Conservation (phyloP, 2,113 vertebrate species). For the Mormyrus lacerda region DNA sequence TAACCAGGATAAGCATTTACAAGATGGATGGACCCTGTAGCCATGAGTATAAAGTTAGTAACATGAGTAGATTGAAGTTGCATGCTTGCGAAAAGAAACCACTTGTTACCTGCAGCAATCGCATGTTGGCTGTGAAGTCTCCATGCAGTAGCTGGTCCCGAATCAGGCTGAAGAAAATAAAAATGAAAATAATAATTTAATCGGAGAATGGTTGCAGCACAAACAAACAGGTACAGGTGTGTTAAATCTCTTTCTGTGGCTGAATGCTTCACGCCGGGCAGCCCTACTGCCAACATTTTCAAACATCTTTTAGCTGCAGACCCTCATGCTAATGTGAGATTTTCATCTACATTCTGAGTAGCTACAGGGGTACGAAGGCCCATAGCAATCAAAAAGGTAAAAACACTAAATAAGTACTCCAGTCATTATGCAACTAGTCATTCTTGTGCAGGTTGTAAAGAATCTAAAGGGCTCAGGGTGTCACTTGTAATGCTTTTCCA, state of each 20-base stretch:
- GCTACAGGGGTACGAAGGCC: background rate
- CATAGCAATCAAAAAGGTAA: background rate
- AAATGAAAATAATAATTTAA: background rate
- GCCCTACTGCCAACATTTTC: background rate
- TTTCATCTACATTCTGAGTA: background rate
- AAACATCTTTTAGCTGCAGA: background rate
- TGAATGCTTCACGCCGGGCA: background rate
- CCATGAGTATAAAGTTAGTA: background rate
- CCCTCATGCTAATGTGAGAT: background rate
- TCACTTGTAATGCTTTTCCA: background rate
- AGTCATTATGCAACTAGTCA: no score
- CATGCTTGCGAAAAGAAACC: background rate
- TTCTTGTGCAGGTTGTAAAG: background rate
- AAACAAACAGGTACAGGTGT: background rate
- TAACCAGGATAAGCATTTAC: background rate
- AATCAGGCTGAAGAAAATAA: conserved; percentile 68
- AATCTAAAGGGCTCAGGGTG: background rate
- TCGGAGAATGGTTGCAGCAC: background rate
- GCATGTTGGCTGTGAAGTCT: conserved; percentile 93
- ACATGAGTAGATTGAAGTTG: background rate
- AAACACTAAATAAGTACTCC: background rate
- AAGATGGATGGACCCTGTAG: background rate
- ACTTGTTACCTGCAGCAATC: conserved; percentile 78
- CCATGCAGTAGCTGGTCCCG: conserved; percentile 80
- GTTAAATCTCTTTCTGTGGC: background rate